phyloP scores from a whole-genome alignment of 2,888 invertebrate genomes.

The Nomada fucata region DNA sequence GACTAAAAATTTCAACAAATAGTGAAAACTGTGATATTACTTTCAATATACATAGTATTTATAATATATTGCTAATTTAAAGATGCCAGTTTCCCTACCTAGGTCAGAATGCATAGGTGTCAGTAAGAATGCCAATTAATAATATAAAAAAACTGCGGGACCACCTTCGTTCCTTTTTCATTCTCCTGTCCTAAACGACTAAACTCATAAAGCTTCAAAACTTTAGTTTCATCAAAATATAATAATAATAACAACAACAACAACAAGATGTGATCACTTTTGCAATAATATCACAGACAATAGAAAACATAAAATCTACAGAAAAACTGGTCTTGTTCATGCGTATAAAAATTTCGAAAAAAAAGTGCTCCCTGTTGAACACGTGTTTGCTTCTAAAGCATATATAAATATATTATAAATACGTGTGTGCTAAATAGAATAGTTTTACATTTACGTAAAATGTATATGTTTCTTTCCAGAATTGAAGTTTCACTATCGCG shows the following conservation, averaged over 20 bases:
- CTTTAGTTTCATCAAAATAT: slow-evolving; percentile 61
- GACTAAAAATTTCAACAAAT: slow-evolving; percentile 72
- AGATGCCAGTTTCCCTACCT: slow-evolving; percentile 65
- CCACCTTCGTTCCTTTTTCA: slow-evolving; percentile 11
- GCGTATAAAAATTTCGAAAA: slow-evolving; percentile 59
- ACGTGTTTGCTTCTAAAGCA: slow-evolving; percentile 34
- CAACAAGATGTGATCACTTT: slow-evolving; percentile 58
- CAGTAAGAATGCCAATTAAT: slow-evolving; percentile 74
- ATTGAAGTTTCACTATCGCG: slow-evolving; percentile 33
- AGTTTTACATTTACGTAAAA: slow-evolving; percentile 51
- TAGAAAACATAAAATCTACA: slow-evolving; percentile 68
- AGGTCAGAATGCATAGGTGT: slow-evolving; percentile 64
- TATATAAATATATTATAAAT: slow-evolving; percentile 24
- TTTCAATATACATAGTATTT: slow-evolving; percentile 49
- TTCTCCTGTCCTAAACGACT: slow-evolving; percentile 38
- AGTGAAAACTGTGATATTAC: slow-evolving; percentile 66
- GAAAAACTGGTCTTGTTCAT: slow-evolving; percentile 44
- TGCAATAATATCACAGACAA: slow-evolving; percentile 73
- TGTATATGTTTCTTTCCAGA: slow-evolving; percentile 35
- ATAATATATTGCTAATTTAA: slow-evolving; percentile 57
- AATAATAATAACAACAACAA: slow-evolving; percentile 57
- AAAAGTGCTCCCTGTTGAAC: slow-evolving; percentile 24
- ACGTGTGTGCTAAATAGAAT: slow-evolving; percentile 38
- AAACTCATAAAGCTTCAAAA: slow-evolving; percentile 62
- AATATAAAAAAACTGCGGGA: slow-evolving; percentile 37